Percentiles rank a stretch among this genome's conserved stretches.
Evolutionary conservation across 2,113 vertebrate species (phyloP).

Genomic region (Limanda limanda): DNA sequence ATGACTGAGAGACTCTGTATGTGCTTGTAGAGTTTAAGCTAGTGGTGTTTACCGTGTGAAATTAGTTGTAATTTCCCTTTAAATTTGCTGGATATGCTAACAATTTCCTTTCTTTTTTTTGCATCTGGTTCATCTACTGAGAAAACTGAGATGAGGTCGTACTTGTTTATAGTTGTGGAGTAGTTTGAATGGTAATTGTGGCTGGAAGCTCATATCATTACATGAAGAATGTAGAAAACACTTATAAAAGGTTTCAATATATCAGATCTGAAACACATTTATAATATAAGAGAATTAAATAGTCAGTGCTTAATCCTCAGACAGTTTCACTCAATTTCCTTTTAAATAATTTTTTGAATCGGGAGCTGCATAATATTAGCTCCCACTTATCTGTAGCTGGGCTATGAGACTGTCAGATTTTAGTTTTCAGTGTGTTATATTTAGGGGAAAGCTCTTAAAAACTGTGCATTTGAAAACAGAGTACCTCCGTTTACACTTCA

Average conservation of each 20-base stretch:
- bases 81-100: slow-evolving; percentile 1
- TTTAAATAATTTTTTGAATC: background rate
- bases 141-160: slow-evolving; percentile 13
- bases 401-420: slow-evolving; percentile 2
- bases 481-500: slow-evolving; percentile 39
- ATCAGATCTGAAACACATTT: slow-evolving; percentile 22
- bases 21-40: slow-evolving; percentile 3
- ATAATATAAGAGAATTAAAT: too few species aligned
- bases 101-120: background rate
- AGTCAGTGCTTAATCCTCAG: background rate
- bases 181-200: slow-evolving; percentile 1
- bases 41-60: slow-evolving; percentile 14
- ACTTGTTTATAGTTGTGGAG: slow-evolving; percentile 18
- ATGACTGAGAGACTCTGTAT: slow-evolving; percentile 3
- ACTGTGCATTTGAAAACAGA: slow-evolving; percentile 47
- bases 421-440: background rate
- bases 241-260: slow-evolving; percentile 11
- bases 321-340: background rate
- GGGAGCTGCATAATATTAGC: slow-evolving; percentile 6
- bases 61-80: slow-evolving; percentile 25
- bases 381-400: slow-evolving; percentile 37
- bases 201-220: background rate
- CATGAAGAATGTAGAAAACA: slow-evolving; percentile 45
- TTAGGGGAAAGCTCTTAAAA: slow-evolving; percentile 20
- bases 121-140: slow-evolving; percentile 33